Evolutionary conservation across 2,113 vertebrate species (phyloP), one percentile per base, ranked within the genome.

Genomic region (Takifugu flavidus): DNA sequence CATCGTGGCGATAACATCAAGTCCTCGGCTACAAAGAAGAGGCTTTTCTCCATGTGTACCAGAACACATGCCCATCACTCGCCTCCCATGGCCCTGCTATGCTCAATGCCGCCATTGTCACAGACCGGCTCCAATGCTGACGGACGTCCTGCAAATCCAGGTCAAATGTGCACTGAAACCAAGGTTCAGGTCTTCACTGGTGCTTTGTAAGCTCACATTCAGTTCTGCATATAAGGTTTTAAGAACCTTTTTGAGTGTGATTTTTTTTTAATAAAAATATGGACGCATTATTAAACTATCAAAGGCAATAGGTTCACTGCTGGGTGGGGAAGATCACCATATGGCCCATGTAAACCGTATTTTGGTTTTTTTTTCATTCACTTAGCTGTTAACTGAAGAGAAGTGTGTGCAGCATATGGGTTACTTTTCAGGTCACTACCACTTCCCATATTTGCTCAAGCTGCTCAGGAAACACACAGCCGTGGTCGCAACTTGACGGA

Each of bases 381-480:
- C 34, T 62, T 62, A 27, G 44, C 45, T 39, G 34, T 39, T 39
- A 39, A 27, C 49, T 69, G 13, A 59, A 50, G 46, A 49, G 34
- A 31, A 39, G 34, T 39, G 44, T n/a, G 53, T 49, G 69, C 31
- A 56, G 31, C 55, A 71, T 60, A 75, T 59, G 75, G 63, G 11
- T 25, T 63, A 59, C 67, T 72, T 62, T 77, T 65, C 28, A 39
- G 78, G 71, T 80, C 77, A 78, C 67, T 56, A 69, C 80, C 83
- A 83, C 83, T 89, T 88, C 78, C 83, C 73, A 65, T 76, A 77
- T 78, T 74, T 72, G 76, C 67, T 76, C 79, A 85, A 89, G 85
- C 78, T 88, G 87, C 78, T 85, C 78, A 87, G 90, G 88, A 89
- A 90, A 72, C 67, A 47, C 67, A 65, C 46, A 31, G 53, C 51